Conservation (phyloP, 2,113 vertebrate genomes). For the Ptychochromis oligacanthus region DNA sequence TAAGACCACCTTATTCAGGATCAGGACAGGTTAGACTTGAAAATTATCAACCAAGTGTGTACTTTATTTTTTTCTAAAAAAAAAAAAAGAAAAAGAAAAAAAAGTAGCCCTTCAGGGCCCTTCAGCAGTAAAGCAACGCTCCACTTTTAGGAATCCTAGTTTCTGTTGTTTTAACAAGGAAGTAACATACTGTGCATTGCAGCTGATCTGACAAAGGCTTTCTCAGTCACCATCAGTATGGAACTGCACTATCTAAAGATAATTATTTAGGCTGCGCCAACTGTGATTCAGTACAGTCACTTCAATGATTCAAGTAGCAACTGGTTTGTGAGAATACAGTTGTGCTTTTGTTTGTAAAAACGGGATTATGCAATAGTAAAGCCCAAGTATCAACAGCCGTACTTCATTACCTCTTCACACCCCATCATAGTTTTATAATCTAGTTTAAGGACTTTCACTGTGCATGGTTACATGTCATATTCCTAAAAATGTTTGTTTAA, state of each 20-base stretch:
- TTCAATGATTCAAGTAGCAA: background rate
- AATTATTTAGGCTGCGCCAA: background rate
- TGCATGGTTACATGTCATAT: background rate
- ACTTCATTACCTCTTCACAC: background rate
- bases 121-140: background rate
- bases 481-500: background rate
- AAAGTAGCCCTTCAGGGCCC: accelerated
- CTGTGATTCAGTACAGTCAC: background rate
- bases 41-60: background rate
- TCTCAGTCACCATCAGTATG: background rate
- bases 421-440: background rate
- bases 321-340: background rate
- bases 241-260: background rate
- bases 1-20: background rate
- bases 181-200: background rate
- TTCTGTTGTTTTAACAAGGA: background rate
- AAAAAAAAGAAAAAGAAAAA: accelerated
- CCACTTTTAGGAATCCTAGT: background rate
- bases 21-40: background rate
- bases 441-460: background rate
- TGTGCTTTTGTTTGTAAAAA: background rate
- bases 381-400: background rate
- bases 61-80: background rate
- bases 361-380: background rate
- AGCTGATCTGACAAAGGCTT: background rate